Evolutionary conservation across 2,888 invertebrate species (phyloP), one percentile per base, ranked within the genome.

Genomic region (Idaea straminata): DNA sequence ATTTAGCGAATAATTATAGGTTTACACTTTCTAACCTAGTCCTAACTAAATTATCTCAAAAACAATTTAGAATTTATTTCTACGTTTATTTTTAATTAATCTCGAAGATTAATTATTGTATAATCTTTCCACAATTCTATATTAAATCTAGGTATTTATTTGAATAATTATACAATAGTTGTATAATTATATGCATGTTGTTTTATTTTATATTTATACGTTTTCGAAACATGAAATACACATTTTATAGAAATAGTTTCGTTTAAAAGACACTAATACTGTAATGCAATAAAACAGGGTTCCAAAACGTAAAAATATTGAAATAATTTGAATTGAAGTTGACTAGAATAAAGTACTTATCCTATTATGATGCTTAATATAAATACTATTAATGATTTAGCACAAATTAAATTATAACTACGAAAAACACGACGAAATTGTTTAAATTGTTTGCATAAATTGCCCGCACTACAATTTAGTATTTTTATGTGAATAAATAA

Each of bases 281-380:
- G 10, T 59, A 68, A 71, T 71, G 64, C 73, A 75, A 70, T 70
- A 5, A 69, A 59, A 62, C 67, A 69, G 63, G 65, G 66, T 62
- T 69, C 69, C 68, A 74, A 59, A 69, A 68, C 64, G 10, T 62
- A 69, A 68, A 68, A 68, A 69, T 72, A 63, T 63, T 72, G 66
- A 66, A 69, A 69, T 74, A 70, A 71, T 64, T 64, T 62, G 61
- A 66, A 69, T 74, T 47, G 61, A 64, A 70, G 67, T 69, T 67
- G 66, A 72, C 76, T 68, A 68, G 68, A 68, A 60, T 65, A 62
- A 67, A 59, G 15, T 59, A 65, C 62, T 60, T 66, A 65, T 61
- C 15, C 57, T 59, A 63, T 35, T 34, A 16, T 58, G 58, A 35
- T 35, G 13, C 70, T 69, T 71, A 68, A 59, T 57, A 35, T 35